phyloP scores from a whole-genome alignment of 1,140 invertebrate species.

The Tenebrio molitor region DNA sequence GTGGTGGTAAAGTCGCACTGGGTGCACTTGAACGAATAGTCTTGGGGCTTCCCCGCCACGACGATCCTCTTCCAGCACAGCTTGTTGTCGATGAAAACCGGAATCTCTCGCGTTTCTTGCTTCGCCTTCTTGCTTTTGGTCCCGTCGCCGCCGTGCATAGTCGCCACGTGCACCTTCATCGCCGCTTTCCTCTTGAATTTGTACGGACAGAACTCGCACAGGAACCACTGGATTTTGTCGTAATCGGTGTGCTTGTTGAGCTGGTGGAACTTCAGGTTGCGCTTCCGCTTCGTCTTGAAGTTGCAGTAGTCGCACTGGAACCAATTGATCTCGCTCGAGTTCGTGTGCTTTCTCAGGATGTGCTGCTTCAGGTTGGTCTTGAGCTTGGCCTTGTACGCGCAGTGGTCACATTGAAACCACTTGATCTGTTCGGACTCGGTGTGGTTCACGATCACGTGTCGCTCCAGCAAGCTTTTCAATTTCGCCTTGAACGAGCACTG shows the following conservation, averaged over 20 bases:
- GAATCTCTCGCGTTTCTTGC: background rate
- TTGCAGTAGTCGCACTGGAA: background rate
- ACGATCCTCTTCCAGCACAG: conserved; percentile 5
- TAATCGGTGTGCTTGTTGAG: background rate
- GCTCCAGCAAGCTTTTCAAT: conserved; percentile 6
- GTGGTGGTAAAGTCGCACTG: background rate
- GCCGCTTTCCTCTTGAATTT: background rate
- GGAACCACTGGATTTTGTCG: conserved; percentile 4
- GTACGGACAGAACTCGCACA: background rate
- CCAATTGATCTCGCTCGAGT: background rate
- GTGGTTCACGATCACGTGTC: background rate
- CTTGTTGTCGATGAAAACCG: conserved; percentile 5
- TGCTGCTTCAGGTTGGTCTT: background rate
- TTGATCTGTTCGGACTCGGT: conserved; percentile 3
- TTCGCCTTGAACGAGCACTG: conserved; percentile 18
- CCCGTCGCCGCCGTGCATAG: background rate
- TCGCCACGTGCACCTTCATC: background rate
- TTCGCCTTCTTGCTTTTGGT: background rate
- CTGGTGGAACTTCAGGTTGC: background rate
- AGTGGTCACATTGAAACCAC: background rate
- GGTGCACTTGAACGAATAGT: background rate
- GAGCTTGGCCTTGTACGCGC: background rate
- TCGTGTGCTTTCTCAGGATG: background rate
- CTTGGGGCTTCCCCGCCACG: background rate
- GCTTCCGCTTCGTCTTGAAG: background rate